Base-by-base conservation (phyloP, 2,888 invertebrate species). In the Anarsia innoxiella region DNA sequence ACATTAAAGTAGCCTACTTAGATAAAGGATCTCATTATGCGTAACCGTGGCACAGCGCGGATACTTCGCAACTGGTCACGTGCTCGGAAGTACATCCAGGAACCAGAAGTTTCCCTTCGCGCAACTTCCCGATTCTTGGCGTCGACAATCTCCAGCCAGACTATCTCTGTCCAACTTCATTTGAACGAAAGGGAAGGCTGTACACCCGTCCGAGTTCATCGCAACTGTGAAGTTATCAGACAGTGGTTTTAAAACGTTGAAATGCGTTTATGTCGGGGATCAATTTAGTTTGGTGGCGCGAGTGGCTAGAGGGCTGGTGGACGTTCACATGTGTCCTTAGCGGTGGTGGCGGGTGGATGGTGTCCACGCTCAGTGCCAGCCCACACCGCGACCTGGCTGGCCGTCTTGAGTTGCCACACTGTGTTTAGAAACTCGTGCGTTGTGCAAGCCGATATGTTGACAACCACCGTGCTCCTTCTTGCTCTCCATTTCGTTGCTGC, bases 371-470 rank as follows among this genome's bases (percentile, higher is more conserved):
- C 80, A 82, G 83, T 82, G 72, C 66, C 61, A 66, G 74, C 61
- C 66, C 59, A 63, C 48, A 64, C 49, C 63, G 76, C 82, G 76
- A 56, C 59, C 62, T 62, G 77, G 75, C 61, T 63, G 74, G 73
- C 64, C 74, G 80, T 65, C 58, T 56, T 56, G 58, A 53, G 53
- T 55, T n/a, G 42, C 53, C 49, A 48, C 53, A 56, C 46, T 47
- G 50, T 59, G 58, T 38, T 58, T 62, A 63, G 61, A 66, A 59
- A 62, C 54, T 39, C 34, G 41, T 35, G 35, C 39, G 53, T 70
- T 70, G 72, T 71, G 74, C 60, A 75, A 74, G 45, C 45, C 51
- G 52, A 65, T 49, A 83, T 83, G 82, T 67, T 74, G 56, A 46
- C 60, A 34, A 58, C 62, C 26, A 59, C 66, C 36, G 58, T 68